Evolutionary conservation across 2,888 invertebrate genomes (phyloP), one percentile per base, ranked within the genome.

Genomic region (Nemotelus pantherinus): DNA sequence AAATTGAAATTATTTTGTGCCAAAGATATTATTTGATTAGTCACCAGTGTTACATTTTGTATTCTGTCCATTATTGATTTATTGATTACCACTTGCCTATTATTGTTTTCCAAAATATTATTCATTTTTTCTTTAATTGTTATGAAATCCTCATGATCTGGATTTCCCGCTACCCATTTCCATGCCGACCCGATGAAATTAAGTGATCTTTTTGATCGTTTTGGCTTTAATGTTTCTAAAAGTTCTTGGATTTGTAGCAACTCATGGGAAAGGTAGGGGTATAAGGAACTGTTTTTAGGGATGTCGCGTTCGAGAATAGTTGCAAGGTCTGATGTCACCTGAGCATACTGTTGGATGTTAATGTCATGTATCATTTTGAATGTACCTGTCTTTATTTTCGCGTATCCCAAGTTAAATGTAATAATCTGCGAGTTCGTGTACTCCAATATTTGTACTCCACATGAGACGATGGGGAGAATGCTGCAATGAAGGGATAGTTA

Each of bases 401-500:
- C 67, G n/a, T 50, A n/a, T 48, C 67, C 47, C 4, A 50, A 48
- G 25, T 48, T 47, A 25, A 67, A 5, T 5, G 67, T 48, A 4
- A 67, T 41, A n/a, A 67, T 67, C 39, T 67, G 67, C 5, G 67
- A 67, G 48, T 67, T 67, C 50, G 67, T n/a, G 39, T 48, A 67
- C n/a, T 67, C 48, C 48, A 67, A 41, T n/a, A 67, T 48, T 48
- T 67, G 48, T 25, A 67, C 67, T 41, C 3, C 25, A 48, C 50
- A 39, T 7, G 3, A 39, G 3, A 60, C 5, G 25, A 7, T 6
- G n/a, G 60, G 41, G 7, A 60, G 7, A 57, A 60, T 47, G 9
- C 65, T 67, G 48, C 9, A 48, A 70, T 43, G 39, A 41, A 53
- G 39, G 64, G 48, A 70, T 77, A 76, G 47, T 71, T 75, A n/a